Percentiles rank a stretch among this genome's conserved stretches.
Conservation (phyloP, 2,888 invertebrate species). For the Eulithis testata region DNA sequence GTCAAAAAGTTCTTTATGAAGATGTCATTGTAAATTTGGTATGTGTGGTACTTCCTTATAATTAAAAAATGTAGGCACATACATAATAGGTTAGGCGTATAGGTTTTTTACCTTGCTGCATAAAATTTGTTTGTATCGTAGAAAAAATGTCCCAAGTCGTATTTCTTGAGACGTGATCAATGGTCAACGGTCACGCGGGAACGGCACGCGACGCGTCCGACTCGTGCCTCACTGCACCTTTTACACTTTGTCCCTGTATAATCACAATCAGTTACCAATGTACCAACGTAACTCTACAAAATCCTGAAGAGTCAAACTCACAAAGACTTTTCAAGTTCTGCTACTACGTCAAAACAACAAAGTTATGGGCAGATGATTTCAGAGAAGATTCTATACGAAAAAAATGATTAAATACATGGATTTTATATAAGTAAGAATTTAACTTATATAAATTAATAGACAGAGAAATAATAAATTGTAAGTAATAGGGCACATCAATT, state of each 20-base stretch:
- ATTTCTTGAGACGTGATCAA: slow-evolving; percentile 75
- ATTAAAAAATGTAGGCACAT: slow-evolving; percentile 13
- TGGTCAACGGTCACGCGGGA: slow-evolving; percentile 70
- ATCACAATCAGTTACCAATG: neutral
- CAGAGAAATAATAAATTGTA: too few relatives aligned
- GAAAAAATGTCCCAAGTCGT: slow-evolving; percentile 63
- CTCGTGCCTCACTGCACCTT: slow-evolving; percentile 38
- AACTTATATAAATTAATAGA: too few relatives aligned
- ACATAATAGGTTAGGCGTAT: too few relatives aligned
- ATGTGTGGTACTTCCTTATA: slow-evolving; percentile 1
- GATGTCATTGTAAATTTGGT: neutral
- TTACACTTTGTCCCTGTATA: slow-evolving; percentile 12
- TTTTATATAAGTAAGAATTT: too few relatives aligned
- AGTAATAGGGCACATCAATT: too few relatives aligned
- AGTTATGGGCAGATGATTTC: too few relatives aligned
- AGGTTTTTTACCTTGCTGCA: neutral
- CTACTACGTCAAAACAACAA: too few relatives aligned
- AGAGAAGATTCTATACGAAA: too few relatives aligned
- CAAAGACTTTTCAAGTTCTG: too few relatives aligned
- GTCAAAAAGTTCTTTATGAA: too few relatives aligned
- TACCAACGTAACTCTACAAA: slow-evolving; percentile 5
- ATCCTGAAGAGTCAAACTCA: neutral
- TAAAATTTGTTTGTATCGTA: slow-evolving; percentile 12
- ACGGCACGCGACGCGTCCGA: slow-evolving; percentile 44
- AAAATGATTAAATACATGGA: too few relatives aligned